Base-by-base conservation (phyloP, 2,797 vertebrate species). In the Coranthus polyacanthus region DNA sequence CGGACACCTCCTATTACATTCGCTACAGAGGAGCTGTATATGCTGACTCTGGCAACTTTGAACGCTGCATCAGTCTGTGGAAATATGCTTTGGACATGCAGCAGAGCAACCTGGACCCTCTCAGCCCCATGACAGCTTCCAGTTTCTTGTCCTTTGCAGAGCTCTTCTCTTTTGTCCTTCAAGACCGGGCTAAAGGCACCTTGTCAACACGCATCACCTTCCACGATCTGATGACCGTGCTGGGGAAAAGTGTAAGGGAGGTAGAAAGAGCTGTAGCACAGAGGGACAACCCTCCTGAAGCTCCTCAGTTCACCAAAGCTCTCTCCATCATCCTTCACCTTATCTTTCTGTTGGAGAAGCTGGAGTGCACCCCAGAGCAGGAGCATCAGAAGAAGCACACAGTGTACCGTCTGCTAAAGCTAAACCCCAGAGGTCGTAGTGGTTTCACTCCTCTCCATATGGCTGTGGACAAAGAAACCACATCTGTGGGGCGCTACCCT, bases 31-130 rank as follows among this genome's bases (percentile, higher is more conserved):
- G 97, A 0, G 97, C 97, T 0, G 97, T 98, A 10, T 98, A 98
- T 0, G 97, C 97, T 0, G 97, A 98, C 91, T 97, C 97, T 0
- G 97, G 97, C 61, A 96, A 99, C 79, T 99, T 98, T 0, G 96
- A 97, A 75, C 96, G 97, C 75, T 99, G 97, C 88, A 96, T 98
- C 64, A 95, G 95, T 80, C 81, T 99, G 53, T 99, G 97, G 97
- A 98, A 97, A 58, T 99, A 99, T 0, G 97, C 97, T 1, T 89
- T 99, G 68, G 97, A 99, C 78, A 98, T 99, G 97, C 97, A 99
- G 75, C 97, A 98, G 83, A 96, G 89, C 90, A 96, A 96, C 89
- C 86, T 99, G 85, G 97, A 99, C 86, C 97, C 97, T 0, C 93
- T 99, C 71, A 99, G 97, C 83, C 97, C 97, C 43, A 97, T 98